Evolutionary conservation across 2,888 invertebrate genomes (phyloP).

Genomic region (Eupsilia transversa): DNA sequence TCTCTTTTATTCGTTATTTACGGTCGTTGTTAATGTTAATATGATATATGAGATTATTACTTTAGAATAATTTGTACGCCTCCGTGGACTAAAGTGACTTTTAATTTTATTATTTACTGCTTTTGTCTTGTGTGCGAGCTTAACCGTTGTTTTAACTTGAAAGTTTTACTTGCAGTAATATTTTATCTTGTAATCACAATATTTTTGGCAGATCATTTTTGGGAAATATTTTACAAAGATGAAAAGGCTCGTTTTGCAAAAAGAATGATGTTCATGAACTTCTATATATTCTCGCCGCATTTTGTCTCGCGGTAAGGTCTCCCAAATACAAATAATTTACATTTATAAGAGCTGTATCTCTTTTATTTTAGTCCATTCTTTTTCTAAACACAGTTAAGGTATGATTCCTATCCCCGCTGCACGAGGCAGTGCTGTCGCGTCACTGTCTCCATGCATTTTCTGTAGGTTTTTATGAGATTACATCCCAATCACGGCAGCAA

Average conservation of each 20-base stretch:
- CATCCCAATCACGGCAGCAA: too few species aligned
- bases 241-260: slow-evolving; percentile 37
- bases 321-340: background rate
- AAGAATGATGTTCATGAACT: slow-evolving; percentile 41
- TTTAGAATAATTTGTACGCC: slow-evolving; percentile 79
- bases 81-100: slow-evolving; percentile 79
- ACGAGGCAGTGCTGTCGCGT: too few species aligned
- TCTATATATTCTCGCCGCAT: slow-evolving; percentile 24
- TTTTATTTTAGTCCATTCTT: background rate
- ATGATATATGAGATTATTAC: slow-evolving; percentile 83
- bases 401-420: too few species aligned
- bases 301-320: background rate
- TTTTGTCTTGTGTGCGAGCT: slow-evolving; percentile 77
- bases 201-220: slow-evolving; percentile 64
- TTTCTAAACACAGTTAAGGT: background rate
- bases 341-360: background rate
- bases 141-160: slow-evolving; percentile 68
- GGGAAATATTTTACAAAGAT: slow-evolving; percentile 41
- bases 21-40: slow-evolving; percentile 75
- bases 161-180: slow-evolving; percentile 65
- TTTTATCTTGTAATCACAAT: slow-evolving; percentile 63
- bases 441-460: too few species aligned
- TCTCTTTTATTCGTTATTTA: slow-evolving; percentile 78
- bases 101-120: slow-evolving; percentile 84
- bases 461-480: too few species aligned